Conservation (phyloP, 2,888 invertebrate genomes). For the Liopterus haemorrhoidalis region DNA sequence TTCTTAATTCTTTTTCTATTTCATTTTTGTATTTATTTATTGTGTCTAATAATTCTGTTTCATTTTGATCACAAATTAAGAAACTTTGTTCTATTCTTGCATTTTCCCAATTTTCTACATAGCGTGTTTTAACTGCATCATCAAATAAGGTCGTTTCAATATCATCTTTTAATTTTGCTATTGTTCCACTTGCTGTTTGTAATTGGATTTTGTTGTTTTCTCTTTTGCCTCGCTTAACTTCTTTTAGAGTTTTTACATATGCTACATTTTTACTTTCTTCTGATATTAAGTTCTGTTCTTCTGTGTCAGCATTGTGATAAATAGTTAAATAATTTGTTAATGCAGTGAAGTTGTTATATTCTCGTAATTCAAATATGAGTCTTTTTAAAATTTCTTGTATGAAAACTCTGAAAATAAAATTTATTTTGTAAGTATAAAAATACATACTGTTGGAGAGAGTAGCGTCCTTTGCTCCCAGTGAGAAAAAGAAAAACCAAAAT, state of each 20-base stretch:
- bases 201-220: conserved; percentile 26
- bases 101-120: conserved; percentile 40
- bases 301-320: conserved; percentile 18
- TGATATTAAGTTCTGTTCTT: conserved; percentile 25
- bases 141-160: conserved; percentile 37
- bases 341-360: conserved; percentile 20
- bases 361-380: conserved; percentile 14
- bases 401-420: no score
- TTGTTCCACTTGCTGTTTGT: conserved; percentile 29
- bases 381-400: no score
- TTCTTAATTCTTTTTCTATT: conserved; percentile 42
- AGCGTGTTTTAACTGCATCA: conserved; percentile 36
- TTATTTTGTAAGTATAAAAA: no score
- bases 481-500: no score
- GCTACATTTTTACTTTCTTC: conserved; percentile 19
- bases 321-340: conserved; percentile 28
- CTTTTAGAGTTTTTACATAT: conserved; percentile 29
- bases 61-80: conserved; percentile 35
- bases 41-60: conserved; percentile 35
- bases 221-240: conserved; percentile 30
- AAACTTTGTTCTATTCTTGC: conserved; percentile 43
- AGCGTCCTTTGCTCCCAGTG: no score
- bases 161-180: conserved; percentile 38
- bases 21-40: conserved; percentile 37
- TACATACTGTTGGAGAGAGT: no score